Conservation (phyloP, 2,797 vertebrate species). For the Rousettus madagascariensis region DNA sequence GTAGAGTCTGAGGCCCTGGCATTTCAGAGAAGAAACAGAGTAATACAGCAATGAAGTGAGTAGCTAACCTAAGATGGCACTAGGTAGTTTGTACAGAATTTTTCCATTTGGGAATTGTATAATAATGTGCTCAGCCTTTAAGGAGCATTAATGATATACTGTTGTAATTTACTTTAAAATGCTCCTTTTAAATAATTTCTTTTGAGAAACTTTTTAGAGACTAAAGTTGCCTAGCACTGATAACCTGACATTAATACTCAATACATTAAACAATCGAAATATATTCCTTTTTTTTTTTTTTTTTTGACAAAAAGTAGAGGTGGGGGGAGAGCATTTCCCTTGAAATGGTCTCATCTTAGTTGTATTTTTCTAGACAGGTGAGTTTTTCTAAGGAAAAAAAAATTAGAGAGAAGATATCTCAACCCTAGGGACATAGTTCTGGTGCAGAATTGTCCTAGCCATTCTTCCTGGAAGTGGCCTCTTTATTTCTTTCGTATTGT, state of each 20-base stretch:
- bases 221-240: neutral
- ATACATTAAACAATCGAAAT: constrained; percentile 2
- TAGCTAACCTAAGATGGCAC: neutral
- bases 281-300: neutral
- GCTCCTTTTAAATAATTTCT: neutral
- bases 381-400: neutral
- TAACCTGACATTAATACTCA: neutral
- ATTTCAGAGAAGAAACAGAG: neutral
- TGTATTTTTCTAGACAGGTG: neutral
- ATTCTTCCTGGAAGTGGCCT: constrained; percentile 16
- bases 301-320: neutral
- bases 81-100: neutral
- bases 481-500: neutral
- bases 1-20: neutral
- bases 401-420: neutral
- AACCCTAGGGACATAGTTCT: neutral
- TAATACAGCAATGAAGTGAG: neutral
- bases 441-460: neutral
- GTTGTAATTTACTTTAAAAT: neutral
- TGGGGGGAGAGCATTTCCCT: neutral
- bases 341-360: neutral
- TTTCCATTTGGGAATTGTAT: neutral
- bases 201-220: constrained; percentile 35
- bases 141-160: neutral
- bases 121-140: neutral